These are phyloP conservation scores for Machaerirhynchus nigripectus DNA, from an alignment of 2,113 vertebrate genomes.

Conservation along the genomic window DNA sequence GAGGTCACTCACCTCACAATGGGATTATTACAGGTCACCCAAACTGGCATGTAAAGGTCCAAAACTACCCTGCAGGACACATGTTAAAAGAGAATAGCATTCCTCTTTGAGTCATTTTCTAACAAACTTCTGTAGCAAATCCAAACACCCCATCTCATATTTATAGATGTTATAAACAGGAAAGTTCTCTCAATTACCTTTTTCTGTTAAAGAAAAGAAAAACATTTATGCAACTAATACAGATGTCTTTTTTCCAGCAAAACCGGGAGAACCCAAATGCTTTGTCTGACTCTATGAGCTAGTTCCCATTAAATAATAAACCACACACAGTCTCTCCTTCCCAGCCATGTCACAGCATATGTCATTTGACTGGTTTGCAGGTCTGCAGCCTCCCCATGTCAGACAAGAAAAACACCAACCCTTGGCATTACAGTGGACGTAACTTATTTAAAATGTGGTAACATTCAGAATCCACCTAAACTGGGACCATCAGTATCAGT, in stretches of 20 bases:
- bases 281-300: neutral
- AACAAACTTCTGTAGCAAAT: neutral
- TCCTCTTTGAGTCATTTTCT: neutral
- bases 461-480: neutral
- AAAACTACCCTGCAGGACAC: neutral
- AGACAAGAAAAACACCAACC: neutral
- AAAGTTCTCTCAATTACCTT: conserved; percentile 24
- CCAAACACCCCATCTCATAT: conserved; percentile 45
- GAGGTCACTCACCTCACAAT: neutral
- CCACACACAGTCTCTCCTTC: neutral
- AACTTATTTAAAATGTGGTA: neutral
- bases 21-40: neutral
- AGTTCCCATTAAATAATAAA: neutral
- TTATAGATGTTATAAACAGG: conserved; percentile 64
- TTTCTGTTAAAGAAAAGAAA: conserved; percentile 27
- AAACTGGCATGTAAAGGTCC: neutral
- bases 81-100: neutral
- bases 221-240: conserved; percentile 41
- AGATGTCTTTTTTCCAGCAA: conserved; percentile 28
- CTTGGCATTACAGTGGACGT: neutral
- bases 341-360: accelerated
- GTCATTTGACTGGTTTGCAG: neutral
- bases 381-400: neutral
- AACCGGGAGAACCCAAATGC: neutral
- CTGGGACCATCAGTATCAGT: neutral